Evolutionary conservation across 1,140 invertebrate genomes (phyloP).

Genomic region (Drosophila ananassae): DNA sequence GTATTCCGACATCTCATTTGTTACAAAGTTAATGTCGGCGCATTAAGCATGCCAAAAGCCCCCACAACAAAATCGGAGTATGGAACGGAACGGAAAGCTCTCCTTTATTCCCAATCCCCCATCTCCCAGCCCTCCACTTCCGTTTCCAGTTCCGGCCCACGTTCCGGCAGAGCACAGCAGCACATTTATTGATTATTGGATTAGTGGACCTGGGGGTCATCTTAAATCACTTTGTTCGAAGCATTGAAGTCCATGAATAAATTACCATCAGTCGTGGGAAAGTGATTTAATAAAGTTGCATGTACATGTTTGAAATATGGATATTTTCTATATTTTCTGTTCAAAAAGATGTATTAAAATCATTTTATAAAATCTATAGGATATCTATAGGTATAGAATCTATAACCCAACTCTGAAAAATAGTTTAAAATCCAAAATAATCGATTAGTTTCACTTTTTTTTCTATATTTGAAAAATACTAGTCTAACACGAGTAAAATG

Average conservation of each 20-base stretch:
- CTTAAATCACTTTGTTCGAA: background rate
- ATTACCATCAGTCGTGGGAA: background rate
- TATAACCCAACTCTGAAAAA: background rate
- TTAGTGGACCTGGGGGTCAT: slow-evolving; percentile 42
- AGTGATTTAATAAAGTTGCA: slow-evolving; percentile 1
- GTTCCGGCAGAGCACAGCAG: background rate
- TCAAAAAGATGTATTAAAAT: slow-evolving; percentile 2
- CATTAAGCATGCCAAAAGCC: slow-evolving; percentile 81
- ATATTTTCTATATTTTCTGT: too few relatives aligned
- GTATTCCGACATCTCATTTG: slow-evolving; percentile 82
- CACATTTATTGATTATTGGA: slow-evolving; percentile 76
- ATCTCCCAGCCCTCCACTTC: background rate
- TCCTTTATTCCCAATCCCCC: slow-evolving; percentile 1
- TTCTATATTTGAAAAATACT: too few relatives aligned
- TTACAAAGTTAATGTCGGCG: slow-evolving; percentile 83
- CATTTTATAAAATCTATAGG: background rate
- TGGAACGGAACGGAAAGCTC: slow-evolving; percentile 18
- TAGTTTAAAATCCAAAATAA: background rate
- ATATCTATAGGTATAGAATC: background rate
- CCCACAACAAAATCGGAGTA: slow-evolving; percentile 67
- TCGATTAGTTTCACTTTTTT: too few relatives aligned
- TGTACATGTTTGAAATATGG: background rate
- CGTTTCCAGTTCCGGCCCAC: background rate
- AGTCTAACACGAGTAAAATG: too few relatives aligned
- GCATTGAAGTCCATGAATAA: background rate